Evolutionary conservation across 2,113 vertebrate species (phyloP).

Genomic region (Gymnarchus niloticus): DNA sequence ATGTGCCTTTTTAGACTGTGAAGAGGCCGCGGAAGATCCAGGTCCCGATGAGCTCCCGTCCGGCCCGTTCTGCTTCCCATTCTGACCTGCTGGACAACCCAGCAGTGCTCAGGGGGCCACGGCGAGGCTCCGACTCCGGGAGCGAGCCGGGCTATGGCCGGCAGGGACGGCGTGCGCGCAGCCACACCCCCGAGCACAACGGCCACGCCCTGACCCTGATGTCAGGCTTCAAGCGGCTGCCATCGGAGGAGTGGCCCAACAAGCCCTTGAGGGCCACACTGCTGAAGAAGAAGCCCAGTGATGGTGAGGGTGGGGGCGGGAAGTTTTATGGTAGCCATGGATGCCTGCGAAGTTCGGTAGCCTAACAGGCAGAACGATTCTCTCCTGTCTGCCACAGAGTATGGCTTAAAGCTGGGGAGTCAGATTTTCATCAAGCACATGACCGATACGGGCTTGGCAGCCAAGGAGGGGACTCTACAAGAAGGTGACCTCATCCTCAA

Average conservation of each 20-base stretch:
- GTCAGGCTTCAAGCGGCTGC: slow-evolving; percentile 82
- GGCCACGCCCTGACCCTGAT: slow-evolving; percentile 63
- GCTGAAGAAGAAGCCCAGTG: slow-evolving; percentile 67
- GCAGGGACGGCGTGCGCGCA: slow-evolving; percentile 47
- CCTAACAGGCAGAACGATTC: too few relatives aligned
- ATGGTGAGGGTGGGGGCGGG: slow-evolving; percentile 62
- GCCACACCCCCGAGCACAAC: slow-evolving; percentile 52
- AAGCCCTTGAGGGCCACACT: slow-evolving; percentile 76
- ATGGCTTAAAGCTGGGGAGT: slow-evolving; percentile 91
- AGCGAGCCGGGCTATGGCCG: slow-evolving; percentile 56
- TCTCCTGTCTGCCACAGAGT: slow-evolving; percentile 64
- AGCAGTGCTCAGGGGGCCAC: neutral
- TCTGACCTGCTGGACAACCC: slow-evolving; percentile 52
- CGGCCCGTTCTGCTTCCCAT: slow-evolving; percentile 46
- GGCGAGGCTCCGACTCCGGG: slow-evolving; percentile 70
- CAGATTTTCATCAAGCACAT: slow-evolving; percentile 98
- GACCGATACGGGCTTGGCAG: slow-evolving; percentile 76
- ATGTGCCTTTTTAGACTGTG: slow-evolving; percentile 65
- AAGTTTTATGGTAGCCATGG: neutral
- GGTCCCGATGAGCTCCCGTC: slow-evolving; percentile 56
- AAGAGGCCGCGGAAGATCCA: slow-evolving; percentile 79
- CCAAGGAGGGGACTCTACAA: slow-evolving; percentile 70
- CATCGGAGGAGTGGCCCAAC: slow-evolving; percentile 46
- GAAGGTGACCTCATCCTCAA: slow-evolving; percentile 95
- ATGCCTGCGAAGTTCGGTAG: too few relatives aligned